phyloP scores from a whole-genome alignment of 2,113 vertebrate species.

The Melanostigma gelatinosum region DNA sequence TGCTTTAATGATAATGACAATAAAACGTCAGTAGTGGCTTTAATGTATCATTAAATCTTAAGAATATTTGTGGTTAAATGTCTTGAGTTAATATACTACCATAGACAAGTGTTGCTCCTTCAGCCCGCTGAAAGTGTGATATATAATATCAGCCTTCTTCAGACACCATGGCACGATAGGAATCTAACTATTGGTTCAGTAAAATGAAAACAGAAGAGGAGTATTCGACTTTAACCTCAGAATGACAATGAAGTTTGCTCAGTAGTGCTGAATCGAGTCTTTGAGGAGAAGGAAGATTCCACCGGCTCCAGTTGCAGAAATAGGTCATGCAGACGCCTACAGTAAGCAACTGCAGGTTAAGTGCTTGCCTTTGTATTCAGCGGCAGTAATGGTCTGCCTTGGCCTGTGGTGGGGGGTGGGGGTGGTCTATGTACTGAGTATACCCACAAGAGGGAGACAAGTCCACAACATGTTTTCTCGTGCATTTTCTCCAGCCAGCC shows the following conservation, averaged over 20 bases:
- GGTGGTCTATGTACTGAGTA: conserved; percentile 46
- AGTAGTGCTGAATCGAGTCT: conserved; percentile 55
- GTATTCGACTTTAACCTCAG: conserved; percentile 51
- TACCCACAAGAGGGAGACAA: conserved; percentile 81
- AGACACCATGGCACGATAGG: conserved; percentile 1
- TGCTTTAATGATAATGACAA: neutral
- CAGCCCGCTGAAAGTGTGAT: conserved; percentile 11
- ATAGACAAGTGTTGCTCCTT: neutral
- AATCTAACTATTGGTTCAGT: conserved; percentile 24
- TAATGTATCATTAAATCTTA: neutral
- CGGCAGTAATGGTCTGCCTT: conserved; percentile 63
- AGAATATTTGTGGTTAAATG: neutral
- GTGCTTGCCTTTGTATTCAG: conserved; percentile 77
- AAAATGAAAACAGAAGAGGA: conserved; percentile 40
- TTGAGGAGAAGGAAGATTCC: conserved; percentile 71
- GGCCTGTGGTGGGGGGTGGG: conserved; percentile 49
- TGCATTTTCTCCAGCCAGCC: neutral
- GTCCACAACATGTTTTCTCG: conserved; percentile 43
- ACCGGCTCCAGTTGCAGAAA: conserved; percentile 67
- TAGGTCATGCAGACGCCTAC: conserved; percentile 79
- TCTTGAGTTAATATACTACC: neutral
- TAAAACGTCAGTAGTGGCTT: neutral
- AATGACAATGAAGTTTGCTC: conserved; percentile 50
- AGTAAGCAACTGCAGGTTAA: conserved; percentile 78
- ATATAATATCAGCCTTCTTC: conserved; percentile 14